Evolutionary conservation across 2,888 invertebrate species (phyloP), one percentile per base, ranked within the genome.

Genomic region (Abrostola triplasia): DNA sequence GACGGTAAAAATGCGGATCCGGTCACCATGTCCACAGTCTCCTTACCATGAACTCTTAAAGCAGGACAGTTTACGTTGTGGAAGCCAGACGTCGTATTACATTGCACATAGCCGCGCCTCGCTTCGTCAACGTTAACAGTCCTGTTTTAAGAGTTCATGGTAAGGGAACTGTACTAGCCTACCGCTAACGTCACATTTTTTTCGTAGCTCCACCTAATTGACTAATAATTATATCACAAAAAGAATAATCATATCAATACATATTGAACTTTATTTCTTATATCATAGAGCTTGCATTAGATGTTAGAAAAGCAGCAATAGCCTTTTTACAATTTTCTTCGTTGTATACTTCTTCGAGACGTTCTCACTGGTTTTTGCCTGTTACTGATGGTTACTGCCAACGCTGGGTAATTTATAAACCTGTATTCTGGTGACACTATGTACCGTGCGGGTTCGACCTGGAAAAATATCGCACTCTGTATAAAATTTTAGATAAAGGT

Each of bases 361-460:
- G 52, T 70, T 37, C 42, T 47, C 5, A 12, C 12, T 44, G 42
- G n/a, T 36, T 44, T 75, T 0, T 53, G 44, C n/a, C 54, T 69
- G 61, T 60, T 73, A 24, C 12, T 5, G 5, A 5, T 7, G 9
- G 47, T 5, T 44, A 41, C 66, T 49, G n/a, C 64, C 52, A 81
- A 24, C 47, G 71, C 64, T n/a, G 86, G 86, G 59, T 87, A 90
- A 63, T 90, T 77, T 1, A 90, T 82, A 42, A 84, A 90, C 60
- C 90, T 77, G 40, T 81, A 86, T 51, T 89, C 81, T 8, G 82
- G 81, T 9, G 80, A 49, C 6, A 89, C 69, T 57, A 79, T 78
- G 36, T 67, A 62, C 62, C 75, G 74, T 47, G 61, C 8, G 35
- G 70, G 52, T 60, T 77, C 42, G 41, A 62, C 57, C 83, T 84